Percentiles rank a stretch among this genome's conserved stretches.
These are phyloP conservation scores for Rhinichthys klamathensis DNA, from an alignment of 2,113 vertebrate species.

Conservation along the genomic window DNA sequence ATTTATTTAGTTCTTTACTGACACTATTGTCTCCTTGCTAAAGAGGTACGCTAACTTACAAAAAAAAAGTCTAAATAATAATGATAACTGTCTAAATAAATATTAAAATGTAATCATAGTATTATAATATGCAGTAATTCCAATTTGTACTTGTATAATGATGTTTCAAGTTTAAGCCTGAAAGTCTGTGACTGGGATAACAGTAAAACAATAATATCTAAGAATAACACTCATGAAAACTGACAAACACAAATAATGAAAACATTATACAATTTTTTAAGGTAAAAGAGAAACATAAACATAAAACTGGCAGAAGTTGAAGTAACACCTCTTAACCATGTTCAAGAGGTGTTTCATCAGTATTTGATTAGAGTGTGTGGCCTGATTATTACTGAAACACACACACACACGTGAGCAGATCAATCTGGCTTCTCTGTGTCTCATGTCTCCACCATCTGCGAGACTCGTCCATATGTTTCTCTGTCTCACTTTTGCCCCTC, in stretches of 20 bases:
- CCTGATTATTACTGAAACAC: not conserved
- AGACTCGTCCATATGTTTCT: conserved; percentile 11
- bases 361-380: not conserved
- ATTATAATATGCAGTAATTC: too few species aligned
- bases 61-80: too few species aligned
- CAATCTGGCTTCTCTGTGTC: not conserved
- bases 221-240: not conserved
- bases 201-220: too few species aligned
- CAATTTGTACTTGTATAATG: too few species aligned
- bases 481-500: not conserved
- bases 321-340: not conserved
- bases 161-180: too few species aligned
- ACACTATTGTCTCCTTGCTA: not conserved
- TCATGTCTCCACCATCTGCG: not conserved
- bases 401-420: not conserved
- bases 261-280: not conserved
- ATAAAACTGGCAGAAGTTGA: not conserved
- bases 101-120: not conserved
- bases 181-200: too few species aligned
- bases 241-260: not conserved
- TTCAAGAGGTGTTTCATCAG: not conserved
- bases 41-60: not conserved
- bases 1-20: not conserved
- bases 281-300: too few species aligned
- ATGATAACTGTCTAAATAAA: too few species aligned